Evolutionary conservation across 2,113 vertebrate species (phyloP).

Genomic region (Pelvicachromis taeniatus): DNA sequence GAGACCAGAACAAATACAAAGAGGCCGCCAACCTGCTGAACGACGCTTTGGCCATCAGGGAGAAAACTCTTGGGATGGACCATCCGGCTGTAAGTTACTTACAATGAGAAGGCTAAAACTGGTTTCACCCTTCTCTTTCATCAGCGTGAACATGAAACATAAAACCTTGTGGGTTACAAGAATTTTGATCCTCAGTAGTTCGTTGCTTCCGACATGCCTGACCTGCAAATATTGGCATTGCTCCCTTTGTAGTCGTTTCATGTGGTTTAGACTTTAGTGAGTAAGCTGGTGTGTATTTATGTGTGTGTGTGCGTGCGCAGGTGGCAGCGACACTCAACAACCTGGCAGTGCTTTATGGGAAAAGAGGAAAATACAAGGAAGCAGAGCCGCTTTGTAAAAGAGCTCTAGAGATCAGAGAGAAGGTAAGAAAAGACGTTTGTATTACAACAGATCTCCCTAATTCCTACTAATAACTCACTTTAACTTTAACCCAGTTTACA

Average conservation of each 20-base stretch:
- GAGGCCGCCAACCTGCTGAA: conserved; percentile 86
- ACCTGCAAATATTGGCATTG: not conserved
- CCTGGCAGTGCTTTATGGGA: conserved; percentile 84
- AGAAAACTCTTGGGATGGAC: conserved; percentile 82
- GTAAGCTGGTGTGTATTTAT: not conserved
- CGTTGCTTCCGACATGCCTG: not conserved
- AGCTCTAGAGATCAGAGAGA: conserved; percentile 86
- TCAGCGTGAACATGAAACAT: not conserved
- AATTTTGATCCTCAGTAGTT: not conserved
- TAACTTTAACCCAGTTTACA: not conserved
- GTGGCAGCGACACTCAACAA: conserved; percentile 90
- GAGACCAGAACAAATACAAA: conserved; percentile 91
- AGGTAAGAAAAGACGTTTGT: conserved; percentile 58
- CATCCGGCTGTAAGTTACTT: conserved; percentile 79
- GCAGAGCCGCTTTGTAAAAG: conserved; percentile 87
- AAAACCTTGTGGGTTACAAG: not conserved
- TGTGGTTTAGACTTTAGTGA: not conserved
- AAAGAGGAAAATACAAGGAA: conserved; percentile 84
- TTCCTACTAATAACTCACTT: not conserved
- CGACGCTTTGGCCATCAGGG: conserved; percentile 82
- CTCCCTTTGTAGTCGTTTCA: not conserved
- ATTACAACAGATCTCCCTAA: not conserved
- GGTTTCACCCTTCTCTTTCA: not conserved
- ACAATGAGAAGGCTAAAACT: not conserved
- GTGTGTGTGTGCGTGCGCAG: conserved; percentile 43